Base-by-base conservation (phyloP, 1,140 invertebrate species). In the Papilio polytes region DNA sequence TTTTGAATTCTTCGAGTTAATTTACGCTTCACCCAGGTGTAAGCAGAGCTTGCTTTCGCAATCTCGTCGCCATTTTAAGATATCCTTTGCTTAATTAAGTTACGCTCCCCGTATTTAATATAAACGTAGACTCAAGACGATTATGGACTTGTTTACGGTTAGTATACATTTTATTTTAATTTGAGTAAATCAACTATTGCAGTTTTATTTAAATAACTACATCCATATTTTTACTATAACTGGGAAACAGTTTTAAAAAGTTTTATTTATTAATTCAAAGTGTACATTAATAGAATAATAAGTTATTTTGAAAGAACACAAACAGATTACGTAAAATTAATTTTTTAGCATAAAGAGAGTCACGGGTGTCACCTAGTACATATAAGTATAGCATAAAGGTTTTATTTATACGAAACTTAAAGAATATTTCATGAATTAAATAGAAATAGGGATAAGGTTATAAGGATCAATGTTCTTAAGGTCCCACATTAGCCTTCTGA, bases 401-500 rank as follows among this genome's bases (percentile, higher is more conserved):
- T 31, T 31, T 36, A 1, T 4, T 18, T 36, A 36, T 10, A 36
- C 18, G 13, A 31, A 15, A 18, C 26, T 15, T 36, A 15, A 70
- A 36, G 22, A 26, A 70, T 31, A 18, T 22, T 20, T 26, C 63
- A 70, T 15, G 63, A 36, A 70, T 31, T 63, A 63, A 63, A 22
- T 63, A 8, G 59, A 44, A 48, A 74, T 48, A 78, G 20, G 77
- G 36, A 78, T 78, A 56, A 78, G 26, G 74, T 76, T 59, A 78
- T 56, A 66, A 78, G 77, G 77, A 78, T 78, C 53, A 76, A 22
- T 46, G 41, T 78, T 78, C 77, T 66, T 78, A 78, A 78, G 56
- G 41, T 59, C 56, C 56, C 77, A 78, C 77, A 78, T 78, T 78
- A 78, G 77, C 56, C 77, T 66, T 20, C 77, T 66, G 77, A 78